Percentiles rank a stretch among this genome's conserved stretches.
These are phyloP conservation scores for Zaprionus ghesquierei DNA, from an alignment of 1,140 invertebrate species.

Conservation along the genomic window DNA sequence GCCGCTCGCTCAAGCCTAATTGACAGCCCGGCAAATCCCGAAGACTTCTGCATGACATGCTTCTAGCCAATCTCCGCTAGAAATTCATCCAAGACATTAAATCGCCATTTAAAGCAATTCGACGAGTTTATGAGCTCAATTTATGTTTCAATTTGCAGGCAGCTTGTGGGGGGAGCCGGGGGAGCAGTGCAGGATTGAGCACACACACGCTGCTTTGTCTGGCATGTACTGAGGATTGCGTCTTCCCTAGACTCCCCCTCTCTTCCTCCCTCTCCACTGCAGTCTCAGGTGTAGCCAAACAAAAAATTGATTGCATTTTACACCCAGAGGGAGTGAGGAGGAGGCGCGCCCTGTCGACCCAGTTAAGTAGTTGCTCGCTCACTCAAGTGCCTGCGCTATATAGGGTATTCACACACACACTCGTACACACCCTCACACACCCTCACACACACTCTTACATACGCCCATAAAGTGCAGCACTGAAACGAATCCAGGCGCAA, in stretches of 20 bases:
- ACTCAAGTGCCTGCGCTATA: slow-evolving; percentile 39
- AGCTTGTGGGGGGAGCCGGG: neutral
- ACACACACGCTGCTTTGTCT: neutral
- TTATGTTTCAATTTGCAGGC: slow-evolving; percentile 23
- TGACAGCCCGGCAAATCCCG: neutral
- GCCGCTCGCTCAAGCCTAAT: neutral
- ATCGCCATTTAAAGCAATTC: slow-evolving; percentile 35
- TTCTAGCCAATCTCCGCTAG: neutral
- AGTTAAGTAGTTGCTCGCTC: slow-evolving; percentile 41
- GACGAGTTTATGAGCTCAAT: slow-evolving; percentile 31
- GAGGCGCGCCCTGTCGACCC: slow-evolving; percentile 32
- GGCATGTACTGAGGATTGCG: neutral
- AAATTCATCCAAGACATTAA: too few relatives aligned
- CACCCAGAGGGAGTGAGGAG: slow-evolving; percentile 9
- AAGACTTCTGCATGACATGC: neutral
- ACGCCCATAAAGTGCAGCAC: slow-evolving; percentile 8
- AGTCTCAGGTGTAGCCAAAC: slow-evolving; percentile 23
- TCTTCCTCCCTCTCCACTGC: neutral
- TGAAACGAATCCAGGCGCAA: slow-evolving; percentile 10
- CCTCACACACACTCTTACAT: neutral
- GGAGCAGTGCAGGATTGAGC: neutral
- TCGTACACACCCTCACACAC: neutral
- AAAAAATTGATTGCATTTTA: slow-evolving; percentile 55
- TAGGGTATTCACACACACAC: neutral
- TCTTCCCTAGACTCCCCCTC: neutral